Evolutionary conservation across 2,888 invertebrate species (phyloP).

Genomic region (Megalurothrips usitatus): DNA sequence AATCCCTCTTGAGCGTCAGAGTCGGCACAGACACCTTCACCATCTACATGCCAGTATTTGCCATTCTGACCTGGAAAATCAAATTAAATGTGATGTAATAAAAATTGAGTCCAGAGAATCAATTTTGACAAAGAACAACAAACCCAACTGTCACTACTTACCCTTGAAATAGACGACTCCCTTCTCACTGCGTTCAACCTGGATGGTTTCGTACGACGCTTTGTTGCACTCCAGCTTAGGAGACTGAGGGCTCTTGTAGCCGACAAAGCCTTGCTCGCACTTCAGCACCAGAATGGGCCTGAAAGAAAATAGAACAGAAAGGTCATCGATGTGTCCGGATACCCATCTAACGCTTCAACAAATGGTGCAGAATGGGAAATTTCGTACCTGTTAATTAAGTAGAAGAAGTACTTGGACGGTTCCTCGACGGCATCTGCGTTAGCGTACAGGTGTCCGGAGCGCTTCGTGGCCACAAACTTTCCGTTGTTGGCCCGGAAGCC

Average conservation of each 20-base stretch:
- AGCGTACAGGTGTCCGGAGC: constrained; percentile 90
- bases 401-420: constrained; percentile 89
- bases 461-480: constrained; percentile 88
- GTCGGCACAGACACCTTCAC: constrained; percentile 82
- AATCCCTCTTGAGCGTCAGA: constrained; percentile 79
- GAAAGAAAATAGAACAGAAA: constrained; percentile 39
- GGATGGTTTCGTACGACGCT: constrained; percentile 88
- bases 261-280: constrained; percentile 94
- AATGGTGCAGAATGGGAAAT: not conserved
- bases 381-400: constrained; percentile 77
- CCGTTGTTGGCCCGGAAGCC: constrained; percentile 92
- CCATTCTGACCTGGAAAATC: constrained; percentile 71
- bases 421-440: constrained; percentile 78
- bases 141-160: constrained; percentile 43
- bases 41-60: constrained; percentile 90
- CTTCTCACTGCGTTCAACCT: constrained; percentile 82
- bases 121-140: not conserved
- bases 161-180: constrained; percentile 90
- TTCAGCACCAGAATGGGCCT: constrained; percentile 90
- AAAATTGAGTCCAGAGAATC: not conserved
- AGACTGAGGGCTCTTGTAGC: constrained; percentile 68
- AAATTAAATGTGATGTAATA: not conserved
- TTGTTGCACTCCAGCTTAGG: constrained; percentile 88
- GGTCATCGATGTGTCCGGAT: not conserved
- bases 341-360: not conserved